phyloP scores from a whole-genome alignment of 2,113 vertebrate genomes.

The Gymnorhina tibicen region DNA sequence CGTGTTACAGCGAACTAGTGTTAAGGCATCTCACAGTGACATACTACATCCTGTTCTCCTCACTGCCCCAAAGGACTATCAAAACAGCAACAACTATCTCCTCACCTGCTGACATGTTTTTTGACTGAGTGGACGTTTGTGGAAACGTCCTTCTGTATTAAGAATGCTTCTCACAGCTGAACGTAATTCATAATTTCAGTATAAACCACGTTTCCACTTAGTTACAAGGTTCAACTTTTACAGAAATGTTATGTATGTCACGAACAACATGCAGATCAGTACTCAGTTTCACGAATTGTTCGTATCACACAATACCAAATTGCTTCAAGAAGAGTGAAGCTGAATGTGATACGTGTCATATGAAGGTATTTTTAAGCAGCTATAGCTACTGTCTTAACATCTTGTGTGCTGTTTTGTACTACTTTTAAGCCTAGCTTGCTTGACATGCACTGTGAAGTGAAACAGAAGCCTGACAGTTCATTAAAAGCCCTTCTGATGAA shows the following conservation, averaged over 20 bases:
- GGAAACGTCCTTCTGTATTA: neutral
- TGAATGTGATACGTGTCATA: neutral
- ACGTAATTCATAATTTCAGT: neutral
- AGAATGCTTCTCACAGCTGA: neutral
- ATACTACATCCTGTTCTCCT: neutral
- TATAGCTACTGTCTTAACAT: neutral
- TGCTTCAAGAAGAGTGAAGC: neutral
- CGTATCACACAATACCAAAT: neutral
- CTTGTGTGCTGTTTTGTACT: neutral
- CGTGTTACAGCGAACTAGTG: neutral
- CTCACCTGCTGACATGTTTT: neutral
- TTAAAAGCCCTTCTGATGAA: neutral
- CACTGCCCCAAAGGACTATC: neutral
- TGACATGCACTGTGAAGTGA: neutral
- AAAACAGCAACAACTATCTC: neutral
- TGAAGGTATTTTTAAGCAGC: neutral
- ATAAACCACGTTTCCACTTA: neutral
- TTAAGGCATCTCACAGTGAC: neutral
- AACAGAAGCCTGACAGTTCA: neutral
- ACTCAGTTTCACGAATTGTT: neutral
- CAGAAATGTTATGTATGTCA: neutral
- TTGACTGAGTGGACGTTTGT: neutral
- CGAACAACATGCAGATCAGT: fast-evolving
- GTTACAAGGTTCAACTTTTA: neutral
- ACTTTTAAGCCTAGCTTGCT: neutral